phyloP scores from a whole-genome alignment of 2,797 vertebrate species.

The Pangasius krempfi region DNA sequence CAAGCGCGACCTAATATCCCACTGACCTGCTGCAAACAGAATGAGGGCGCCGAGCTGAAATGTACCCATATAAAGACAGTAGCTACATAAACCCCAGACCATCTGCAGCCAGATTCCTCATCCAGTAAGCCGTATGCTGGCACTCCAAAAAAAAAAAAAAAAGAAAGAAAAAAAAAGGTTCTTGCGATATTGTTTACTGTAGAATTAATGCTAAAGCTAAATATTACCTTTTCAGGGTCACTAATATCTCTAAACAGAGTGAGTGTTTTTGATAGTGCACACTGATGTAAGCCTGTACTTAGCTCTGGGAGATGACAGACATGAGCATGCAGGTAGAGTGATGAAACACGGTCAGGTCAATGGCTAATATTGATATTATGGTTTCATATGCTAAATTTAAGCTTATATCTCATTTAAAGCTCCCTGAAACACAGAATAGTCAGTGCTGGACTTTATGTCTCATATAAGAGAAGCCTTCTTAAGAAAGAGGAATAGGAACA shows the following conservation, averaged over 20 bases:
- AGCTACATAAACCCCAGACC: conserved; percentile 18
- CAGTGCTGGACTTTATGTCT: not conserved
- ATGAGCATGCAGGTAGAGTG: conserved; percentile 13
- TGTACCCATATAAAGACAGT: conserved; percentile 39
- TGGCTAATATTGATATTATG: not conserved
- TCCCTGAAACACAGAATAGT: not conserved
- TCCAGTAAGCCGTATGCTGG: conserved; percentile 9
- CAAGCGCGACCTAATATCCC: conserved; percentile 43
- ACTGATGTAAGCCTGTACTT: conserved; percentile 26
- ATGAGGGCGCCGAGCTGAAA: conserved; percentile 29
- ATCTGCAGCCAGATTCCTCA: conserved; percentile 25
- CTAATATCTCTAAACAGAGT: conserved; percentile 39
- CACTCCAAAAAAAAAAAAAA: conserved; percentile 4
- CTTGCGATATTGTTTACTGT: conserved; percentile 35
- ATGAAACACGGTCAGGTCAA: not conserved
- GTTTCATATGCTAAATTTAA: conserved; percentile 4
- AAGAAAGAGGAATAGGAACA: not conserved
- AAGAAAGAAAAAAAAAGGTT: conserved; percentile 15
- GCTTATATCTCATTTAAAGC: not conserved
- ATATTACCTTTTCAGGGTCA: conserved; percentile 46
- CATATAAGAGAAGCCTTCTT: not conserved
- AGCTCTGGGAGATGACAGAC: conserved; percentile 11
- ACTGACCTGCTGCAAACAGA: conserved; percentile 48
- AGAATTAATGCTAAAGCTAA: conserved; percentile 43
- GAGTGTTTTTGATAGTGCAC: conserved; percentile 18